Evolutionary conservation across 2,888 invertebrate genomes (phyloP).

Genomic region (Charanyca ferruginea): DNA sequence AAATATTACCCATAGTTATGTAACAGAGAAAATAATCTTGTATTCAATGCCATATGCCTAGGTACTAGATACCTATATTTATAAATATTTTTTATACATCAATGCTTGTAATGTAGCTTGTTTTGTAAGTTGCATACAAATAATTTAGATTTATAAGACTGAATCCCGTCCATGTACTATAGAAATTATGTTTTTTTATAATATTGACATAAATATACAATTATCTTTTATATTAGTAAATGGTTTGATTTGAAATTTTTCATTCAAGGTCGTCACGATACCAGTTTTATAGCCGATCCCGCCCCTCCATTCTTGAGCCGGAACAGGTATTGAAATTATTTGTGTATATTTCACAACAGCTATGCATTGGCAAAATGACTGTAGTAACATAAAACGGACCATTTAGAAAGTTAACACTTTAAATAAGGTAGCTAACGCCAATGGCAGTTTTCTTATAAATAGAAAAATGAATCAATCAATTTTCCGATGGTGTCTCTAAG

Average conservation of each 20-base stretch:
- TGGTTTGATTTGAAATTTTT: constrained; percentile 21
- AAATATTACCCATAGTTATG: neutral
- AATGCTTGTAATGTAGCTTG: constrained; percentile 4
- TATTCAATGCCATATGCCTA: constrained; percentile 7
- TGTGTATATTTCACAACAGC: too few relatives aligned
- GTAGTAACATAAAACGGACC: too few relatives aligned
- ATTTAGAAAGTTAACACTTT: too few relatives aligned
- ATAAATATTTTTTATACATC: constrained; percentile 10
- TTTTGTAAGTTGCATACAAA: constrained; percentile 45
- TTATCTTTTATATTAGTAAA: neutral
- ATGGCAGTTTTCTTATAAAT: too few relatives aligned
- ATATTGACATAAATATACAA: constrained; percentile 51
- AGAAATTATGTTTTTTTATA: constrained; percentile 45
- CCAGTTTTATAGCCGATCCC: too few relatives aligned
- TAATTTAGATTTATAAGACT: constrained; percentile 63
- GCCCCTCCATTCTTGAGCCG: too few relatives aligned
- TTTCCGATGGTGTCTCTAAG: too few relatives aligned
- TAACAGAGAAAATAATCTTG: constrained; percentile 16
- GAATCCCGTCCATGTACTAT: constrained; percentile 62
- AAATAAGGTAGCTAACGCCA: too few relatives aligned
- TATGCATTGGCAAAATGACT: too few relatives aligned
- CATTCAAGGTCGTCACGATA: neutral
- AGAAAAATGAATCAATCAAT: too few relatives aligned
- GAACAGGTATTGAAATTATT: too few relatives aligned
- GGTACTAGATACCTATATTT: neutral